These are phyloP conservation scores for Haliclona indistincta DNA, from an alignment of 37 sponge, comb jelly and placozoan genomes.

Conservation along the genomic window DNA sequence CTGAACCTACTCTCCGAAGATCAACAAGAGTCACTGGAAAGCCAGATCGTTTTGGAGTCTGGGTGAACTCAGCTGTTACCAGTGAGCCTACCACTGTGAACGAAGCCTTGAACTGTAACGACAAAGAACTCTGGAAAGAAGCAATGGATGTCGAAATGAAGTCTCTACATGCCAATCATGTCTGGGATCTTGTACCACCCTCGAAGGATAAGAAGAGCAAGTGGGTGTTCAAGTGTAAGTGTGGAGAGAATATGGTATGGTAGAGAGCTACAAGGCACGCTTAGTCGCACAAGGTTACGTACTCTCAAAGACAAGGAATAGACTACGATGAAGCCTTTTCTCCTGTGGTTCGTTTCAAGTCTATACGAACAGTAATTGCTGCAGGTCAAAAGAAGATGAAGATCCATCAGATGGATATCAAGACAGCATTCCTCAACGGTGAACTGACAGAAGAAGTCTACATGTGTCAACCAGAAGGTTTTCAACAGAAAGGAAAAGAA, in stretches of 20 bases:
- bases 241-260: constrained; percentile 24
- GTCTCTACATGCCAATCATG: constrained; percentile 44
- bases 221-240: constrained; percentile 49
- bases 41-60: constrained; percentile 20
- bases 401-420: constrained; percentile 52
- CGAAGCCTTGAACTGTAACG: constrained; percentile 36
- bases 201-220: constrained; percentile 11
- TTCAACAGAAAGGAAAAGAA: constrained; percentile 20
- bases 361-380: constrained; percentile 31
- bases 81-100: constrained; percentile 23
- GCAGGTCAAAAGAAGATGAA: constrained; percentile 31
- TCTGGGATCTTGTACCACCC: constrained; percentile 40
- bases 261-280: constrained; percentile 52
- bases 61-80: neutral
- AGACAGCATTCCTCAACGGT: constrained; percentile 49
- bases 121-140: constrained; percentile 28
- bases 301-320: constrained; percentile 37
- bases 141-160: constrained; percentile 67
- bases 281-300: constrained; percentile 61
- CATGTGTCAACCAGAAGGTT: constrained; percentile 59
- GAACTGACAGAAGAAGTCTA: constrained; percentile 50
- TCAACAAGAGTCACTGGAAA: constrained; percentile 6
- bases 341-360: constrained; percentile 40
- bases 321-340: constrained; percentile 66
- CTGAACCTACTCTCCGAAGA: too few relatives aligned